Percentiles rank a stretch among this genome's conserved stretches.
Evolutionary conservation across 2,888 invertebrate genomes (phyloP).

Genomic region (Amaurobius ferox): DNA sequence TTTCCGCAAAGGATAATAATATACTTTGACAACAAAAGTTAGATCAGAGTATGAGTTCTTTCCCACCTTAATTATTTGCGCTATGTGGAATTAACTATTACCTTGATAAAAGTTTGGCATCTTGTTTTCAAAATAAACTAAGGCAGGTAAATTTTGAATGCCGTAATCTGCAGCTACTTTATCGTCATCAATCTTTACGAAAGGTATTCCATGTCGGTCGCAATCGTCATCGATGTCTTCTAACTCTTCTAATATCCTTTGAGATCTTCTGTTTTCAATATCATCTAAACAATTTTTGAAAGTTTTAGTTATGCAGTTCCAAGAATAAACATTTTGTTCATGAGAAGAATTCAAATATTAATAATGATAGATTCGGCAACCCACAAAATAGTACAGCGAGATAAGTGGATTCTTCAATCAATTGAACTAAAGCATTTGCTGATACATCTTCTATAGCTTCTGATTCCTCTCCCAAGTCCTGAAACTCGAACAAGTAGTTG

Average conservation of each 20-base stretch:
- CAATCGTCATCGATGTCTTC: conserved; percentile 97
- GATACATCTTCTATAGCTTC: conserved; percentile 96
- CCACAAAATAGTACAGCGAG: conserved; percentile 94
- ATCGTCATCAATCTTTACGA: conserved; percentile 88
- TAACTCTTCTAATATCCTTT: conserved; percentile 89
- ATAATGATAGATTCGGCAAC: conserved; percentile 77
- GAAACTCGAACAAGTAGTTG: conserved; percentile 94
- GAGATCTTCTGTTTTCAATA: conserved; percentile 76
- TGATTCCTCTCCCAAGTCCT: conserved; percentile 85
- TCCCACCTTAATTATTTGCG: too few species aligned
- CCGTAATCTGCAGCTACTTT: conserved; percentile 91
- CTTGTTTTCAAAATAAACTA: conserved; percentile 75
- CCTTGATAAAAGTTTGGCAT: conserved; percentile 76
- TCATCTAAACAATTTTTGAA: conserved; percentile 73
- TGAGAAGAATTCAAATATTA: neutral
- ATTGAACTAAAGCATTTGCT: conserved; percentile 89
- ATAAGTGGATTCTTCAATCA: conserved; percentile 92
- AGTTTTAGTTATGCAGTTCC: neutral
- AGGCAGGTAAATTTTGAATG: conserved; percentile 83
- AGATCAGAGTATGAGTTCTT: too few species aligned
- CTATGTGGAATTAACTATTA: too few species aligned
- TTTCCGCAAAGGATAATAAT: too few species aligned
- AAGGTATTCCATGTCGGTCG: conserved; percentile 90
- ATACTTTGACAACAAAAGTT: too few species aligned
- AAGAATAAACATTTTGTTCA: neutral